Conservation (phyloP, 1,140 invertebrate species). For the Lepeophtheirus salmonis region DNA sequence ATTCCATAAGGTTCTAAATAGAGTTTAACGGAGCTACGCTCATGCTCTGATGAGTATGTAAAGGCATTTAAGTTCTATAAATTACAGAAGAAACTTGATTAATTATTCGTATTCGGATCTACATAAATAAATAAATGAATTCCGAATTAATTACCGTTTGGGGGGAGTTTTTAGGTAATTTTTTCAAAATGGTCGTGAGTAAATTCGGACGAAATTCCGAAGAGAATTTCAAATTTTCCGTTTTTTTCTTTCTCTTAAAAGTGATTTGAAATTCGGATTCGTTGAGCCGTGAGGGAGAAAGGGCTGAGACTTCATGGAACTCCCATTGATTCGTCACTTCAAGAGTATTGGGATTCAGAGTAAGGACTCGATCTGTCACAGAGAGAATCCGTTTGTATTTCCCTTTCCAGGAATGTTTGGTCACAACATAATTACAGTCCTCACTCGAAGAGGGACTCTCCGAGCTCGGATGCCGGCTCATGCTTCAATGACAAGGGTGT, state of each 20-base stretch:
- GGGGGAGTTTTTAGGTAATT: background rate
- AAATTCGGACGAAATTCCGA: conserved; percentile 70
- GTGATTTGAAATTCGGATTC: conserved; percentile 55
- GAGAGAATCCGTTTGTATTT: conserved; percentile 95
- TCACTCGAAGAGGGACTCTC: background rate
- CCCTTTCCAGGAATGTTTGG: conserved; percentile 20
- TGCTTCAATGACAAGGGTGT: no score
- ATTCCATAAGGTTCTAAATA: background rate
- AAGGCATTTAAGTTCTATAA: background rate
- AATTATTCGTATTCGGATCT: no score
- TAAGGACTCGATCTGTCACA: conserved; percentile 84
- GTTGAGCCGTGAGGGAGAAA: conserved; percentile 35
- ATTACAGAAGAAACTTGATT: background rate
- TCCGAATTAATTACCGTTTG: background rate
- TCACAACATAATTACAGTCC: conserved; percentile 14
- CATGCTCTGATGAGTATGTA: background rate
- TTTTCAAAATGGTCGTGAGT: background rate
- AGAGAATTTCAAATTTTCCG: conserved; percentile 90
- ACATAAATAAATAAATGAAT: no score
- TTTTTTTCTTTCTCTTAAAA: conserved; percentile 63
- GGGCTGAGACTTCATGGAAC: conserved; percentile 57
- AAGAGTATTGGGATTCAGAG: conserved; percentile 79
- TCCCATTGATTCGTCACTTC: conserved; percentile 93
- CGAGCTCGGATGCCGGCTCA: background rate
- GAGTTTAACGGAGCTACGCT: background rate